A percentile compares a stretch with the other conserved stretches of the same genome.
These are phyloP conservation scores for Drosophila pandora DNA, from an alignment of 1,140 invertebrate genomes.

Conservation along the genomic window DNA sequence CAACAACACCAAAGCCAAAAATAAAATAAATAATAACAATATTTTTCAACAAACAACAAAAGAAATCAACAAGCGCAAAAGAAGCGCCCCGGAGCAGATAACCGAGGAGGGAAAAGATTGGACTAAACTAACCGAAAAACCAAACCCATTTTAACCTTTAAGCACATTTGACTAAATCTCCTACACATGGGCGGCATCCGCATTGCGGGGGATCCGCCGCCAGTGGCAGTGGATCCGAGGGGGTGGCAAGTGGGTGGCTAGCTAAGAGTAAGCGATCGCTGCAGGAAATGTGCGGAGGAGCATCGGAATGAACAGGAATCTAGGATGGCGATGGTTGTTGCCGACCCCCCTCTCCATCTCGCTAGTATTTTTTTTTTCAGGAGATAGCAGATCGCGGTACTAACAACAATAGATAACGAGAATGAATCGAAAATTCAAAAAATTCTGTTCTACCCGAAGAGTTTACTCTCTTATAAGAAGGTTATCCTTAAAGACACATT, in stretches of 20 bases:
- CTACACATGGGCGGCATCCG: slow-evolving; percentile 71
- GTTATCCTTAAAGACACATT: too few species aligned
- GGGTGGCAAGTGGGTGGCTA: slow-evolving; percentile 7
- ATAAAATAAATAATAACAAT: slow-evolving; percentile 76
- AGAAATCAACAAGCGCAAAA: slow-evolving; percentile 70
- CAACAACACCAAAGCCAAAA: slow-evolving; percentile 12
- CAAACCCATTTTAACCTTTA: slow-evolving; percentile 82
- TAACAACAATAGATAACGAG: slow-evolving; percentile 77
- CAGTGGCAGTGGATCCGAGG: slow-evolving; percentile 18
- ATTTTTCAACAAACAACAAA: slow-evolving; percentile 77
- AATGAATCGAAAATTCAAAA: slow-evolving; percentile 32
- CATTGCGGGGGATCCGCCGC: slow-evolving; percentile 41
- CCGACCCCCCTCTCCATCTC: slow-evolving; percentile 19
- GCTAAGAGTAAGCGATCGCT: slow-evolving; percentile 48
- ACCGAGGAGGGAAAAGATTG: slow-evolving; percentile 13
- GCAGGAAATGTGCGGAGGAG: slow-evolving; percentile 68
- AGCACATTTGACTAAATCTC: slow-evolving; percentile 81
- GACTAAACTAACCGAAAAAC: slow-evolving; percentile 55
- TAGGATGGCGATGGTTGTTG: slow-evolving; percentile 7
- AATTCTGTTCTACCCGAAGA: background rate
- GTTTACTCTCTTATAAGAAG: slow-evolving; percentile 18
- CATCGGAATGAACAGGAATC: slow-evolving; percentile 68
- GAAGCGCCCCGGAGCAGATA: slow-evolving; percentile 67
- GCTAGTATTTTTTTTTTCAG: slow-evolving; percentile 42
- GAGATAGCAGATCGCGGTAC: slow-evolving; percentile 73